Evolutionary conservation across 2,797 vertebrate species (phyloP).

Genomic region (Falco berigora): DNA sequence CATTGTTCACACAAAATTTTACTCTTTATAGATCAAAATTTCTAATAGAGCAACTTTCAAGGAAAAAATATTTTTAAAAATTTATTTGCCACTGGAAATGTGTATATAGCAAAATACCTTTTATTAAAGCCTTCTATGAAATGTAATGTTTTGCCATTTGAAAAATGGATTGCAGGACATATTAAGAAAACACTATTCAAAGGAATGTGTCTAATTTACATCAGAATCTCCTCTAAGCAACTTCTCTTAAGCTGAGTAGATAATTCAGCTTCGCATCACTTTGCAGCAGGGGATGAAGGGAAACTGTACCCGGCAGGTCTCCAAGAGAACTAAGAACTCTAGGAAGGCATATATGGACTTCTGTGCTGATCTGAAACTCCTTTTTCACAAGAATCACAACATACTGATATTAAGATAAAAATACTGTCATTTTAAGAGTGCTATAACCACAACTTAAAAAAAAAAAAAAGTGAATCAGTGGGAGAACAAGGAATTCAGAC

Average conservation of each 20-base stretch:
- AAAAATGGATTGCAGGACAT: slow-evolving; percentile 34
- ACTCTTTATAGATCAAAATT: slow-evolving; percentile 19
- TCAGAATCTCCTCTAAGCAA: slow-evolving; percentile 32
- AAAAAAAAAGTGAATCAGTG: neutral
- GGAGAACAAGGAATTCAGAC: neutral
- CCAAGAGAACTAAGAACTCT: neutral
- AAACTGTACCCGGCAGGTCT: neutral
- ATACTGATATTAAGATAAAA: neutral
- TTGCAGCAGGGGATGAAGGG: neutral
- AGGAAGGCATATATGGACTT: neutral
- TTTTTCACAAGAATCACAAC: neutral
- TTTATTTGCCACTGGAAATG: slow-evolving; percentile 41
- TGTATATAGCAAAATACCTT: slow-evolving; percentile 28
- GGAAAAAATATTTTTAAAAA: neutral
- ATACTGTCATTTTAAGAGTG: neutral
- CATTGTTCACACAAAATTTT: slow-evolving; percentile 8
- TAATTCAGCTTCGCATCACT: slow-evolving; percentile 34
- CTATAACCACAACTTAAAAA: neutral
- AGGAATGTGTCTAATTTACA: slow-evolving; percentile 23
- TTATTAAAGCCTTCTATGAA: slow-evolving; percentile 46
- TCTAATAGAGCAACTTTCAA: slow-evolving; percentile 26
- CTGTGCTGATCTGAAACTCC: neutral
- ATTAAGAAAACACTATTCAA: slow-evolving; percentile 17
- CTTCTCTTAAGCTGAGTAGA: neutral
- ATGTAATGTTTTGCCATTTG: slow-evolving; percentile 36